phyloP scores from a whole-genome alignment of 2,113 vertebrate genomes.

The Saimiri boliviensis region DNA sequence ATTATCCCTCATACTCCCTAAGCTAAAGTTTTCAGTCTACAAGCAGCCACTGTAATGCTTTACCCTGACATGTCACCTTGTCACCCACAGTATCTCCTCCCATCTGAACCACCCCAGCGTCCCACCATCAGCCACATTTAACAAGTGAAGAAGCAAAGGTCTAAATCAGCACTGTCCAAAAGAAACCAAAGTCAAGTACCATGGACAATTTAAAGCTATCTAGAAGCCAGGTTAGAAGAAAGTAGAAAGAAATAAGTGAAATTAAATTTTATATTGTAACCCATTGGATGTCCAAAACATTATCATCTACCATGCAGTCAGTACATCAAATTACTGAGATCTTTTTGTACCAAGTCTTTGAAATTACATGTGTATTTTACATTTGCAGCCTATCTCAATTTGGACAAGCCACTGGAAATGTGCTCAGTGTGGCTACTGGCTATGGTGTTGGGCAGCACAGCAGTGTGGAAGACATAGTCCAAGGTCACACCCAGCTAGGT shows the following conservation, averaged over 20 bases:
- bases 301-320: neutral
- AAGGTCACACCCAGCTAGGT: neutral
- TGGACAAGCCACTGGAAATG: neutral
- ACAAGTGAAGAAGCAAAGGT: neutral
- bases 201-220: neutral
- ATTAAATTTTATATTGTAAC: conserved; percentile 1
- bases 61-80: neutral
- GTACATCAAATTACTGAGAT: neutral
- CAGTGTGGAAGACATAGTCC: neutral
- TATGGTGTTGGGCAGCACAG: neutral
- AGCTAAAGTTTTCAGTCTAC: neutral
- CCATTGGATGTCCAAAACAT: neutral
- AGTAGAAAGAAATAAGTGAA: neutral
- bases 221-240: neutral
- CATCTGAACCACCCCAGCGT: neutral
- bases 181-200: neutral
- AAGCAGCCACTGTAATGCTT: neutral
- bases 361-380: neutral
- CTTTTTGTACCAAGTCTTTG: neutral
- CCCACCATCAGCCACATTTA: neutral
- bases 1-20: neutral
- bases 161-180: neutral
- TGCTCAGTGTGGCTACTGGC: neutral
- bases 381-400: neutral
- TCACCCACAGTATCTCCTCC: neutral